Evolutionary conservation across 2,888 invertebrate species (phyloP).

Genomic region (Napeogenes sylphis): DNA sequence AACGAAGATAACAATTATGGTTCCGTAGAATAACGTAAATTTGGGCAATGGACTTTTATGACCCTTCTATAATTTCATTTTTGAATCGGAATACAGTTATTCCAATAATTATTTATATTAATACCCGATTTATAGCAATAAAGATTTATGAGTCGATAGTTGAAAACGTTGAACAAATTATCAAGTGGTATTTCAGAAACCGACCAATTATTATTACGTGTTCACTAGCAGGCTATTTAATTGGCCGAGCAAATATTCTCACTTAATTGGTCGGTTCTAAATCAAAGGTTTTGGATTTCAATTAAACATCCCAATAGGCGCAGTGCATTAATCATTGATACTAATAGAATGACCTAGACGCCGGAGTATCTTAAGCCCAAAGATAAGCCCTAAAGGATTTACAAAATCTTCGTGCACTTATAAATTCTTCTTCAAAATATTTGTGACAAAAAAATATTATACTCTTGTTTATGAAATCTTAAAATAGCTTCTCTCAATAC

Average conservation of each 20-base stretch:
- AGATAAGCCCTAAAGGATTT: too few species aligned
- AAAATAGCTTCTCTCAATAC: too few species aligned
- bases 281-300: slow-evolving; percentile 57
- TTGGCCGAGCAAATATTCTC: slow-evolving; percentile 29
- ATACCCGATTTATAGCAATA: slow-evolving; percentile 17
- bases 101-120: slow-evolving; percentile 19
- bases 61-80: neutral
- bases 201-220: slow-evolving; percentile 20
- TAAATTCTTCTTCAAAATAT: too few species aligned
- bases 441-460: too few species aligned
- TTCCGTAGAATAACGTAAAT: neutral
- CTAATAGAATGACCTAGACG: slow-evolving; percentile 45
- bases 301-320: slow-evolving; percentile 58
- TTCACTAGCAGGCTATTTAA: slow-evolving; percentile 21
- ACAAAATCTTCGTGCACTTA: too few species aligned
- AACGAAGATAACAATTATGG: too few species aligned
- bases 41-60: slow-evolving; percentile 7
- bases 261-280: slow-evolving; percentile 45
- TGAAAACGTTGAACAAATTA: slow-evolving; percentile 22
- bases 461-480: too few species aligned
- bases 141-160: slow-evolving; percentile 25
- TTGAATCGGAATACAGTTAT: slow-evolving; percentile 5
- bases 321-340: slow-evolving; percentile 50
- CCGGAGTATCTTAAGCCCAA: neutral
- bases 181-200: slow-evolving; percentile 20